phyloP scores from a whole-genome alignment of 2,888 invertebrate genomes.

The Platycnemis pennipes region DNA sequence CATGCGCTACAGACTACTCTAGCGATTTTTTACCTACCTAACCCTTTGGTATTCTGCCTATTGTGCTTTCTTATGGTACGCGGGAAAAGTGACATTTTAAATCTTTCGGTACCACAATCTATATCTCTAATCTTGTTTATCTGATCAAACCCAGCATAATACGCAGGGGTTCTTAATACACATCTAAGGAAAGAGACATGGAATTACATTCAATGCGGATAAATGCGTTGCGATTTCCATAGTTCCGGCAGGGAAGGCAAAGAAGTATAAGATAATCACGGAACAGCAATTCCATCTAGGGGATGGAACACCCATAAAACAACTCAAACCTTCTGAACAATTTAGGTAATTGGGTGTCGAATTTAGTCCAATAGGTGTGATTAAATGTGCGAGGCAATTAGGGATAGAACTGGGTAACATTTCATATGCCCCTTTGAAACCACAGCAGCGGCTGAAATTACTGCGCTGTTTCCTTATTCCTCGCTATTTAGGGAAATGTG shows the following conservation, averaged over 20 bases:
- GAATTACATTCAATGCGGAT: neutral
- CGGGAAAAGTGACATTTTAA: no score
- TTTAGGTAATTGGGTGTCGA: neutral
- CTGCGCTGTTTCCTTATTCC: slow-evolving; percentile 77
- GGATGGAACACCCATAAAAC: neutral
- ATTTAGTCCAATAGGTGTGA: no score
- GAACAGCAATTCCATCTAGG: neutral
- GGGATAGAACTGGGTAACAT: slow-evolving; percentile 64
- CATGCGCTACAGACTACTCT: no score
- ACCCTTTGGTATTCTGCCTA: no score
- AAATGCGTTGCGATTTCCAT: neutral
- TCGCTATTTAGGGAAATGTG: no score
- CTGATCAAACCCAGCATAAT: no score
- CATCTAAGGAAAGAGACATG: no score
- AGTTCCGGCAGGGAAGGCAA: neutral
- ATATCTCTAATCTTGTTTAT: no score
- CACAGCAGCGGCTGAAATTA: slow-evolving; percentile 77
- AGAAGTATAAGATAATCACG: neutral
- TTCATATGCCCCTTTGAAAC: slow-evolving; percentile 76
- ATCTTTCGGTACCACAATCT: no score
- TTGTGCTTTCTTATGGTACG: no score
- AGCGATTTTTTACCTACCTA: no score
- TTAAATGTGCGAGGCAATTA: neutral
- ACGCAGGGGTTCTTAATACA: no score
- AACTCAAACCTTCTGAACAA: neutral